Evolutionary conservation across 1,140 invertebrate species (phyloP).

Genomic region (Scaptomyza hsui): DNA sequence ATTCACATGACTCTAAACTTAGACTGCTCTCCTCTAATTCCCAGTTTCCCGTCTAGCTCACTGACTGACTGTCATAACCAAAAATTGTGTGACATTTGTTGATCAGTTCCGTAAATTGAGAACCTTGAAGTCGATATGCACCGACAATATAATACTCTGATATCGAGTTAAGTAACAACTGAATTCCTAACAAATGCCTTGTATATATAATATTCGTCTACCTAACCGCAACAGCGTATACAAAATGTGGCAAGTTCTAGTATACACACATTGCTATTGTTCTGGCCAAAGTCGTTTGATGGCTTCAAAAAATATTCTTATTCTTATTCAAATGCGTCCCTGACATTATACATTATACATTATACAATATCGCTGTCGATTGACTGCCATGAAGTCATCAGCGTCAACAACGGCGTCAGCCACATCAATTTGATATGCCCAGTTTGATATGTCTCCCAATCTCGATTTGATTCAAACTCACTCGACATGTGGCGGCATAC

Average conservation of each 20-base stretch:
- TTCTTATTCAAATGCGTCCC: conserved; percentile 66
- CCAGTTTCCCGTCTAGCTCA: not conserved
- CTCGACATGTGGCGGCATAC: conserved; percentile 50
- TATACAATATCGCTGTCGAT: conserved; percentile 27
- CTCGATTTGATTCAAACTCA: conserved; percentile 42
- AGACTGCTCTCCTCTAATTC: not conserved
- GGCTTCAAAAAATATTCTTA: conserved; percentile 66
- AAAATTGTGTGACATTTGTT: conserved; percentile 50
- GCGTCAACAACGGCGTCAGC: conserved; percentile 55
- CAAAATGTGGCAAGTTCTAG: conserved; percentile 15
- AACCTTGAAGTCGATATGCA: not conserved
- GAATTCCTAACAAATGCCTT: too few relatives aligned
- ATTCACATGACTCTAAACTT: conserved; percentile 44
- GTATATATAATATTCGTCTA: too few relatives aligned
- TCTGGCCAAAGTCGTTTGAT: not conserved
- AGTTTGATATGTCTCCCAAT: conserved; percentile 22
- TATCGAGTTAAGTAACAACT: not conserved
- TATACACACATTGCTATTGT: conserved; percentile 19
- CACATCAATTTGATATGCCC: conserved; percentile 71
- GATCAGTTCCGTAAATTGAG: not conserved
- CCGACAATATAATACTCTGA: not conserved
- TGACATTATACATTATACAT: conserved; percentile 37
- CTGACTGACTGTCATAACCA: conserved; percentile 33
- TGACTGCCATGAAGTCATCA: conserved; percentile 80
- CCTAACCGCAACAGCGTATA: too few relatives aligned